phyloP scores from a whole-genome alignment of 1,140 invertebrate genomes.

The Conus betulinus region DNA sequence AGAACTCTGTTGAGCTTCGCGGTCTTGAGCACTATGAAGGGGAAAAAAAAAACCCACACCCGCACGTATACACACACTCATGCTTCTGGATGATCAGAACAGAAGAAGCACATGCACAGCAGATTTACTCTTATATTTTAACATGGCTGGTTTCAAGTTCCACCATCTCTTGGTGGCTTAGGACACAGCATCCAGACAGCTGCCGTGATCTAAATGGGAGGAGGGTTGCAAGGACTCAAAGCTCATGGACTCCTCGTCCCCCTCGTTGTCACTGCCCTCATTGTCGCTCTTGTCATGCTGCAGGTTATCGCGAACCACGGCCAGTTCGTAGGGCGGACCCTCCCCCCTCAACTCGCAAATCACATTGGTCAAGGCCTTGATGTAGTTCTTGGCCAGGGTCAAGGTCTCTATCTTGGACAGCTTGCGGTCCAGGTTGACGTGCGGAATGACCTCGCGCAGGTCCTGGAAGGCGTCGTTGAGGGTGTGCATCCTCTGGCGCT shows the following conservation, averaged over 20 bases:
- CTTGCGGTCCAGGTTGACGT: slow-evolving; percentile 89
- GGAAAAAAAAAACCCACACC: too few species aligned
- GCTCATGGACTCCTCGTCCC: slow-evolving; percentile 6
- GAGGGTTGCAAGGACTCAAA: background rate
- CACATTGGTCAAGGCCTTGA: slow-evolving; percentile 91
- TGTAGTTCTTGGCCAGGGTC: slow-evolving; percentile 93
- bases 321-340: slow-evolving; percentile 78
- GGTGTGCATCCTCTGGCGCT: slow-evolving; percentile 91
- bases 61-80: too few species aligned
- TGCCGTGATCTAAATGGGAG: background rate
- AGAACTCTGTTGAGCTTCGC: too few species aligned
- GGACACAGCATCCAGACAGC: background rate
- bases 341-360: slow-evolving; percentile 88
- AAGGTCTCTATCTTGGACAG: slow-evolving; percentile 92
- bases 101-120: too few species aligned
- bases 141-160: too few species aligned
- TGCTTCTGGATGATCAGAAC: too few species aligned
- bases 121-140: too few species aligned
- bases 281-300: background rate
- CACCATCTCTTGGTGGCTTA: background rate
- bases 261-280: background rate
- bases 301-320: slow-evolving; percentile 48
- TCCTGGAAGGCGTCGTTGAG: slow-evolving; percentile 93
- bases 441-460: slow-evolving; percentile 90
- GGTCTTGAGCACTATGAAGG: too few species aligned